phyloP scores from a whole-genome alignment of 2,113 vertebrate genomes.

The Isichthys henryi region DNA sequence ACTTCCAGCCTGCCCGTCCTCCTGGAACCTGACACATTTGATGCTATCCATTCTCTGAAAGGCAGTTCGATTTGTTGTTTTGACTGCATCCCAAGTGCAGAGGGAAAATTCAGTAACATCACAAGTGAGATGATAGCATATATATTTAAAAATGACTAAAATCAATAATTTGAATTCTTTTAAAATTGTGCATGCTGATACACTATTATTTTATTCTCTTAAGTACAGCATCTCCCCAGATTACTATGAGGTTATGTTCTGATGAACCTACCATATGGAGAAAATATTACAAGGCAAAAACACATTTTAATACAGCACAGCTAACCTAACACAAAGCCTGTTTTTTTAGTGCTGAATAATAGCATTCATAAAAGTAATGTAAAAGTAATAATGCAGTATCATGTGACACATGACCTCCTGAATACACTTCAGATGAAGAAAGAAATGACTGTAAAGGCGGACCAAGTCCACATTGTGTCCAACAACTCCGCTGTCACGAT shows the following conservation, averaged over 20 bases:
- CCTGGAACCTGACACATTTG: too few species aligned
- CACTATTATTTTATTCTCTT: not conserved
- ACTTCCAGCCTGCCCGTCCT: too few species aligned
- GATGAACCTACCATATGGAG: too few species aligned
- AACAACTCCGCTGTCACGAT: too few species aligned
- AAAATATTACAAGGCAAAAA: too few species aligned
- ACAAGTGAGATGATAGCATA: slow-evolving; percentile 60
- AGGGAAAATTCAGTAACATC: slow-evolving; percentile 61
- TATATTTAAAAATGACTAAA: slow-evolving; percentile 21
- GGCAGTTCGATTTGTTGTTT: not conserved
- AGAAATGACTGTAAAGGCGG: slow-evolving; percentile 49
- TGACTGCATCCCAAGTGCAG: slow-evolving; percentile 38
- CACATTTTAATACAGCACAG: too few species aligned
- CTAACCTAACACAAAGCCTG: too few species aligned
- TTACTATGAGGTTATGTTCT: too few species aligned
- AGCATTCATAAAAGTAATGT: not conserved
- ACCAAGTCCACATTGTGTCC: too few species aligned
- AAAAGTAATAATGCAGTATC: slow-evolving; percentile 46
- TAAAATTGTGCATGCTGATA: slow-evolving; percentile 26
- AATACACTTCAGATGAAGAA: slow-evolving; percentile 59
- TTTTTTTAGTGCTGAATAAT: too few species aligned
- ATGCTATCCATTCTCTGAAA: not conserved
- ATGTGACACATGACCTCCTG: slow-evolving; percentile 58
- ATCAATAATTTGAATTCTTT: slow-evolving; percentile 44
- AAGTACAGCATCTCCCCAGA: too few species aligned